Evolutionary conservation across 2,113 vertebrate genomes (phyloP).

Genomic region (Perognathus longimembris): DNA sequence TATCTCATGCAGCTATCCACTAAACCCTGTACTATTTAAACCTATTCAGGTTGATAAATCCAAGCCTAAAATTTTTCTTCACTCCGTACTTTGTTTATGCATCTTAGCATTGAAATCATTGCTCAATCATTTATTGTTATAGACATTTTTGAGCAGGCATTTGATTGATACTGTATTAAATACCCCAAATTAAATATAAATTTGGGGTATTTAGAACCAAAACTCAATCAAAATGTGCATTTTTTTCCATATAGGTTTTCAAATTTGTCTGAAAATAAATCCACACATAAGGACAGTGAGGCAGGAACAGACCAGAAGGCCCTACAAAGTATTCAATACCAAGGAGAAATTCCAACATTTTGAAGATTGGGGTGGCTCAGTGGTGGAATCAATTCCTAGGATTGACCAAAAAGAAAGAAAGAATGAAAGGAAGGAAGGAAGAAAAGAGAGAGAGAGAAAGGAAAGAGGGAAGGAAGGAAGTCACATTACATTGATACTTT

Average conservation of each 20-base stretch:
- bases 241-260: neutral
- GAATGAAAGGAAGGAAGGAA: neutral
- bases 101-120: neutral
- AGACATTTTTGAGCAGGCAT: neutral
- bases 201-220: neutral
- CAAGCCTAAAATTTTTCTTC: neutral
- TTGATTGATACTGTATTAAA: neutral
- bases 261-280: constrained; percentile 8
- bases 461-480: neutral
- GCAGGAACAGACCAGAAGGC: neutral
- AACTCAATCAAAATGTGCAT: neutral
- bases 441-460: neutral
- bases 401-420: neutral
- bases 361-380: neutral
- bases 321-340: neutral
- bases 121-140: neutral
- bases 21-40: neutral
- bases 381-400: neutral
- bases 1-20: neutral
- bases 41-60: neutral
- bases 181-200: neutral
- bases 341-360: neutral
- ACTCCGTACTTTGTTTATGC: neutral
- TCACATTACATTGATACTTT: neutral
- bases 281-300: neutral